These are phyloP conservation scores for Theristicus caerulescens DNA, from an alignment of 2,113 vertebrate genomes.

Conservation along the genomic window DNA sequence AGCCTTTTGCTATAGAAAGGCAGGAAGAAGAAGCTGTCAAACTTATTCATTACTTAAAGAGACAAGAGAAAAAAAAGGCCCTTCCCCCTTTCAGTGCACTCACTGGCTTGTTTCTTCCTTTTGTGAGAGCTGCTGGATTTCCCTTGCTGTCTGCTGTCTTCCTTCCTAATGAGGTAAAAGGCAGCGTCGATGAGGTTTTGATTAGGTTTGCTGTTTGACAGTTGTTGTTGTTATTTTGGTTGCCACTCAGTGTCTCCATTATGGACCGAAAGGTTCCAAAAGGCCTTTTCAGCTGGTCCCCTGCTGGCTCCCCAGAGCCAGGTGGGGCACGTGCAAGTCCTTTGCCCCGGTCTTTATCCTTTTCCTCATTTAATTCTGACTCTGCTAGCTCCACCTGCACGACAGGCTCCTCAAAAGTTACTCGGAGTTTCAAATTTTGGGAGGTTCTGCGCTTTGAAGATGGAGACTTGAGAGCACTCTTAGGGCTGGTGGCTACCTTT, in stretches of 20 bases:
- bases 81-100: conserved; percentile 71
- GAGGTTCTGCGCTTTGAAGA: conserved; percentile 93
- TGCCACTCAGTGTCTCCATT: conserved; percentile 94
- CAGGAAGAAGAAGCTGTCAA: background rate
- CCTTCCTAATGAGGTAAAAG: conserved; percentile 84
- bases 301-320: conserved; percentile 21
- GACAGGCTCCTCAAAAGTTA: conserved; percentile 95
- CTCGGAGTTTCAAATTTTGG: conserved; percentile 93
- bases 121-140: conserved; percentile 71
- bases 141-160: conserved; percentile 82
- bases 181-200: conserved; percentile 71
- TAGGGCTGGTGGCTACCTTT: conserved; percentile 90
- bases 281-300: conserved; percentile 83
- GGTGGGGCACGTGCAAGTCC: conserved; percentile 45
- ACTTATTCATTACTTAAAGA: background rate
- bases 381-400: conserved; percentile 84
- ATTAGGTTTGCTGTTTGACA: conserved; percentile 66
- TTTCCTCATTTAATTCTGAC: conserved; percentile 76
- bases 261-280: conserved; percentile 95
- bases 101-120: conserved; percentile 86
- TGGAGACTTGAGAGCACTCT: conserved; percentile 97
- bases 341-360: conserved; percentile 79
- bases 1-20: background rate
- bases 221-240: conserved; percentile 93
- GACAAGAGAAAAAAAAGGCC: background rate